These are phyloP conservation scores for Ptychoptera contaminata DNA, from an alignment of 2,888 invertebrate species.

Conservation along the genomic window DNA sequence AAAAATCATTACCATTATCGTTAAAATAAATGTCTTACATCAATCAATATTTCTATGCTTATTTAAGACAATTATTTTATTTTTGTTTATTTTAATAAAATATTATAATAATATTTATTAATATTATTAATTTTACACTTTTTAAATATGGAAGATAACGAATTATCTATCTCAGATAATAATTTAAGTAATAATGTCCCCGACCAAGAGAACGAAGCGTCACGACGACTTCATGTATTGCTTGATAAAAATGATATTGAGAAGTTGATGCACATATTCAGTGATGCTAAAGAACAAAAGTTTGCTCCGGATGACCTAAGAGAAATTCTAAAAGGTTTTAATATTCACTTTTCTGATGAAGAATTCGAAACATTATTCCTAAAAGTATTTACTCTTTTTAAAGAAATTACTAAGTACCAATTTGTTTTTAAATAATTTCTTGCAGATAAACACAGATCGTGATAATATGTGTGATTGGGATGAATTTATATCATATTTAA, in stretches of 20 bases:
- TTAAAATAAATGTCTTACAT: no score
- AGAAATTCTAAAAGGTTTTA: slow-evolving; percentile 14
- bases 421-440: background rate
- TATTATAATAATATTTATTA: no score
- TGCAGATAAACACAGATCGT: slow-evolving; percentile 40
- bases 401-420: no score
- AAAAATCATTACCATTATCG: no score
- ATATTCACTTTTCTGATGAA: slow-evolving; percentile 29
- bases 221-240: slow-evolving; percentile 19
- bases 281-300: slow-evolving; percentile 12
- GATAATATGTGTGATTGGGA: slow-evolving; percentile 50
- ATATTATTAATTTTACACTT: no score
- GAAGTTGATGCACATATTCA: slow-evolving; percentile 16
- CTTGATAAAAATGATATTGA: slow-evolving; percentile 21
- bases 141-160: no score
- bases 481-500: slow-evolving; percentile 59
- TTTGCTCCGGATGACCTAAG: slow-evolving; percentile 20
- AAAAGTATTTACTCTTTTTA: slow-evolving; percentile 32
- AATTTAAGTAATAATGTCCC: no score
- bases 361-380: slow-evolving; percentile 36
- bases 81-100: no score
- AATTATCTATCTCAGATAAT: no score
- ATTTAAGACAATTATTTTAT: no score
- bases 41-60: no score
- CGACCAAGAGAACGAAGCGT: background rate